Conservation (phyloP, 2,113 vertebrate species). For the Microcebus tavaratra region DNA sequence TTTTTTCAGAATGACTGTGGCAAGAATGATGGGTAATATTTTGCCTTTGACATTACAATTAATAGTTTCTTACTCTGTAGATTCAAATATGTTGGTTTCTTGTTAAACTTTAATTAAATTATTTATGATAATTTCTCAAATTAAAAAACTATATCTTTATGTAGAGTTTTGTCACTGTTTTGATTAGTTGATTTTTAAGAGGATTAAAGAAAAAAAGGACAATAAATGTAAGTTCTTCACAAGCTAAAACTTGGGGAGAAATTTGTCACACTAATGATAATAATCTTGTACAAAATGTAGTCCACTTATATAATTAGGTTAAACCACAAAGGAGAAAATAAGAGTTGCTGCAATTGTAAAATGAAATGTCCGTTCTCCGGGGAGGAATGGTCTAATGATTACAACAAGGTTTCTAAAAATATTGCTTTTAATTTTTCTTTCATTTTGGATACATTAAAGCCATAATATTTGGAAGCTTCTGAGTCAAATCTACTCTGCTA, state of each 20-base stretch:
- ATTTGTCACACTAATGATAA: slow-evolving; percentile 18
- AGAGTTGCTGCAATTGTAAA: background rate
- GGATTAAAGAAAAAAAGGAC: background rate
- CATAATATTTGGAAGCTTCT: background rate
- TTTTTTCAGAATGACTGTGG: background rate
- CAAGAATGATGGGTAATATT: background rate
- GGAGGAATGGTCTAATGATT: background rate
- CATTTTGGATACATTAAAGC: background rate
- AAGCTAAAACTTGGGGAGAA: slow-evolving; percentile 7
- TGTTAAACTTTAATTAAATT: background rate
- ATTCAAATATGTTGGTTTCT: background rate
- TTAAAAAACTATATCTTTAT: background rate
- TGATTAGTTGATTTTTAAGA: slow-evolving; percentile 13
- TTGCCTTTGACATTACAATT: background rate
- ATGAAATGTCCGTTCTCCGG: background rate
- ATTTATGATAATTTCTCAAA: background rate
- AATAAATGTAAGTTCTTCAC: background rate
- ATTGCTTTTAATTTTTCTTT: background rate
- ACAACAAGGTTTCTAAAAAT: background rate
- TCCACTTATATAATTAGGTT: background rate
- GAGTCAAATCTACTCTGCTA: background rate
- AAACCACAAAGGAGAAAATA: slow-evolving; percentile 26
- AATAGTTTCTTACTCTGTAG: background rate
- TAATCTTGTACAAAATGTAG: slow-evolving; percentile 11
- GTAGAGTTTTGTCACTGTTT: background rate